Conservation (phyloP, 2,113 vertebrate genomes). For the Myrmecobius fasciatus region DNA sequence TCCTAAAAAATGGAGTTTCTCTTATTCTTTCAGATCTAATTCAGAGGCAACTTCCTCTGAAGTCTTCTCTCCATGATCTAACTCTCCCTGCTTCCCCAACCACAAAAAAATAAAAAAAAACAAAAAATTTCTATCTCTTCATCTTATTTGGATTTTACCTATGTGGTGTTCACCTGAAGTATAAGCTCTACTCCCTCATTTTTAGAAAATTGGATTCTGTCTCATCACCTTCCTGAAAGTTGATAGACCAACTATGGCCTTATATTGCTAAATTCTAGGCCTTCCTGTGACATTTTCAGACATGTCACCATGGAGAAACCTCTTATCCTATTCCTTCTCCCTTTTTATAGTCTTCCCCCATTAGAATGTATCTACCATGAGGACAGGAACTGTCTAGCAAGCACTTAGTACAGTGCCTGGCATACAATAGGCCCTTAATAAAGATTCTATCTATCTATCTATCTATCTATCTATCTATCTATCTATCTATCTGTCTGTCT, state of each 20-base stretch:
- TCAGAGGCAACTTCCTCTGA: not conserved
- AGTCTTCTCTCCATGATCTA: not conserved
- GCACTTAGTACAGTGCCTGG: not conserved
- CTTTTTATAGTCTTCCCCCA: not conserved
- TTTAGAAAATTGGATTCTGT: not conserved
- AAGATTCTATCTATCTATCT: not conserved
- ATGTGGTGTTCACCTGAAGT: not conserved
- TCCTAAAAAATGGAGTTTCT: not conserved
- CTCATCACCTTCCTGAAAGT: not conserved
- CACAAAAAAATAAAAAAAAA: too few relatives aligned
- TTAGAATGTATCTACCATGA: not conserved
- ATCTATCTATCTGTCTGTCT: too few relatives aligned
- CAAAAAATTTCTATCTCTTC: not conserved
- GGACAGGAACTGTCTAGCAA: not conserved
- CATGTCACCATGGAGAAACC: not conserved
- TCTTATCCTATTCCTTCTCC: not conserved
- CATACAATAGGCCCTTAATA: not conserved
- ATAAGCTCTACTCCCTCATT: not conserved
- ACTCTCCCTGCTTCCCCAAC: not conserved
- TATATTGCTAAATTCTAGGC: not conserved
- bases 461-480: too few relatives aligned
- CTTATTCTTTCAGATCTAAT: not conserved
- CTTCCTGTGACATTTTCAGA: not conserved
- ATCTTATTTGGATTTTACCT: not conserved
- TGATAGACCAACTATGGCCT: not conserved